Evolutionary conservation across 2,113 vertebrate genomes (phyloP).

Genomic region (human): GRCh38 chr3:141085501-141086000

Average conservation of each 20-base stretch:
- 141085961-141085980: neutral
- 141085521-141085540: neutral
- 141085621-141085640: neutral
- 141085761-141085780: neutral
- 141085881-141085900: neutral
- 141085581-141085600: neutral
- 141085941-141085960: neutral
- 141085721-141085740: neutral
- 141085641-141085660: neutral
- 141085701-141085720: neutral
- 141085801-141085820: neutral
- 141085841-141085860: neutral
- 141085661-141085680: neutral
- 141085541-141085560: conserved; percentile 30
- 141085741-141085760: neutral
- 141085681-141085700: neutral
- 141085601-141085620: neutral
- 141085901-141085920: neutral
- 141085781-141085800: neutral
- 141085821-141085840: neutral
- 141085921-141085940: neutral
- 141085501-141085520: neutral
- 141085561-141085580: neutral
- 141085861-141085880: neutral
- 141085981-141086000: neutral